Base-by-base conservation (phyloP, 1,140 invertebrate genomes). In the Macrocentrus cingulum region DNA sequence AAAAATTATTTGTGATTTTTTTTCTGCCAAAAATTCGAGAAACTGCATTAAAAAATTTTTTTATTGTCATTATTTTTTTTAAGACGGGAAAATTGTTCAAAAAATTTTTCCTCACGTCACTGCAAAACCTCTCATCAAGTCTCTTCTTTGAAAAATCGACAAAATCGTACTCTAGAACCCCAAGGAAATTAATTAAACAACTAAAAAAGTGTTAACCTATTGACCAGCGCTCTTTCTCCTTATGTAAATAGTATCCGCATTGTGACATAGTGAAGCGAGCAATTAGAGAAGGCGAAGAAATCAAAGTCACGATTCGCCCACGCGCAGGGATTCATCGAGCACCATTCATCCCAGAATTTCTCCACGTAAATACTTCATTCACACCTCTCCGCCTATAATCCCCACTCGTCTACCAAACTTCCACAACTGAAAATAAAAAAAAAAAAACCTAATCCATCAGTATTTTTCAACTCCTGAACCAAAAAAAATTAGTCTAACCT, bases 221-320 rank as follows among this genome's bases (percentile, higher is more conserved):
- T n/a, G n/a, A n/a, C n/a, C n/a, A n/a, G n/a, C n/a, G n/a, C 36
- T 39, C 7, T 39, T 39, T 39, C 13, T n/a, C 13, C 13, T 8
- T 39, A 39, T 39, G 36, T 3, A n/a, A 39, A 39, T 39, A 4
- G 36, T 39, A 39, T 39, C 36, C 36, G 36, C 36, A 39, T 39
- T 39, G 36, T 39, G 13, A 39, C 36, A 39, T 13, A 5, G 8
- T 13, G 4, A 39, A n/a, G 11, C 36, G 7, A 34, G 36, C 13
- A 39, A 39, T n/a, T 39, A 39, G 36, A 39, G 36, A 39, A 39
- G 36, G 36, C 36, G 11, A 39, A 39, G 36, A 39, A 39, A 39
- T 39, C 36, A 39, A 39, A 39, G 36, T 39, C 36, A 39, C 36
- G 36, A 39, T 39, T 39, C 36, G 36, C 36, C 36, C 11, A 39